Evolutionary conservation across 2,113 vertebrate species (phyloP).

Genomic region (Calyptomena viridis): DNA sequence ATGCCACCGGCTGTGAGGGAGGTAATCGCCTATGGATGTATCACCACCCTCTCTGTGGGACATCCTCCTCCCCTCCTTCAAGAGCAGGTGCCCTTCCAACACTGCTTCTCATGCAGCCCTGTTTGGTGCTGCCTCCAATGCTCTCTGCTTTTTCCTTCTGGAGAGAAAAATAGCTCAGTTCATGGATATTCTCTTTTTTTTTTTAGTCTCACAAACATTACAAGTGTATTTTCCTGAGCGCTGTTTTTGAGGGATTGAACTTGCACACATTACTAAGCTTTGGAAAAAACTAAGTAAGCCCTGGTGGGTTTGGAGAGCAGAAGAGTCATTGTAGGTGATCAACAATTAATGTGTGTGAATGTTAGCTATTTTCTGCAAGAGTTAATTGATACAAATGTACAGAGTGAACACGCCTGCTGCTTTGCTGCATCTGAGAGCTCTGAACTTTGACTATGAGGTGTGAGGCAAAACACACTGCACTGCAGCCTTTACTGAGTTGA

Average conservation of each 20-base stretch:
- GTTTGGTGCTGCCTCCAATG: not conserved
- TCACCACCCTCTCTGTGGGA: not conserved
- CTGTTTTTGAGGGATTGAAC: not conserved
- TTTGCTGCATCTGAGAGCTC: not conserved
- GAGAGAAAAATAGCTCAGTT: not conserved
- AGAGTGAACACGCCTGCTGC: not conserved
- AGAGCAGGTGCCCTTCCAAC: not conserved
- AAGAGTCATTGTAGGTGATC: not conserved
- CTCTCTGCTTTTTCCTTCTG: not conserved
- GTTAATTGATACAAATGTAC: slow-evolving; percentile 43
- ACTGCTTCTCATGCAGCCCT: not conserved
- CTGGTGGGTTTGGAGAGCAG: not conserved
- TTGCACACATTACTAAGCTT: not conserved
- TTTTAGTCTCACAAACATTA: not conserved
- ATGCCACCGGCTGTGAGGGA: not conserved
- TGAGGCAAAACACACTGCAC: not conserved
- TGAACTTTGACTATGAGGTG: not conserved
- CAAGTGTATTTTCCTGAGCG: rapidly evolving
- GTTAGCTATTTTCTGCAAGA: slow-evolving; percentile 22
- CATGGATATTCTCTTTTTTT: not conserved
- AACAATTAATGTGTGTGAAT: not conserved
- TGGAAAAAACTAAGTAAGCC: not conserved
- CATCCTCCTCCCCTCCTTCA: not conserved
- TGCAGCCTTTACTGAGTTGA: not conserved
- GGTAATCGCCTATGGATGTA: not conserved